Conservation (phyloP, 2,113 vertebrate species). For the Sitta europaea region DNA sequence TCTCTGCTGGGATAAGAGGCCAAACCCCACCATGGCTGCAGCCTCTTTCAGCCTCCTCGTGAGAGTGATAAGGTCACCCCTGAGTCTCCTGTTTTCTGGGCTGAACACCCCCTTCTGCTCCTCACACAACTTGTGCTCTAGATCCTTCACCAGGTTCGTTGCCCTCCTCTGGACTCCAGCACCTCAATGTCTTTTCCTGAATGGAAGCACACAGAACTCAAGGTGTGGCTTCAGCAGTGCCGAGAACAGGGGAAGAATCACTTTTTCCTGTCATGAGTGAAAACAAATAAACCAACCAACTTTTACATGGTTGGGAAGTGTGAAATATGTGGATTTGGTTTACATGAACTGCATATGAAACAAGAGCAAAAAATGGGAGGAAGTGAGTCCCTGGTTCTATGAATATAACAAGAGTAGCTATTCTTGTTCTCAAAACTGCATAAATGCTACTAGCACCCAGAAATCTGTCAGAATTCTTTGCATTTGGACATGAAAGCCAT, state of each 20-base stretch:
- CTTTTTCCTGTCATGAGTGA: not conserved
- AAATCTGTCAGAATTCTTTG: not conserved
- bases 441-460: not conserved
- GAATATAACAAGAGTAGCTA: not conserved
- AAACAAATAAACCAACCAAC: not conserved
- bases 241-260: not conserved
- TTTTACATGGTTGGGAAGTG: not conserved
- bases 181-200: not conserved
- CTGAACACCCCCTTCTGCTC: not conserved
- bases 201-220: not conserved
- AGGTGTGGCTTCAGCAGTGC: not conserved
- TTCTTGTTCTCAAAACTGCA: not conserved
- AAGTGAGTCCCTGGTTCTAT: not conserved
- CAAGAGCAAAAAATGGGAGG: not conserved
- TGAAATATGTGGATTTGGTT: not conserved
- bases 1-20: not conserved
- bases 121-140: not conserved
- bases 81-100: not conserved
- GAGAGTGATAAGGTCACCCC: no score
- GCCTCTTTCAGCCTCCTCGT: not conserved
- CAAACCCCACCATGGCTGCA: accelerated
- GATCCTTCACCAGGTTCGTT: not conserved
- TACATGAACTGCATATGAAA: not conserved
- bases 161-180: not conserved
- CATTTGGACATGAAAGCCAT: not conserved